A percentile compares a stretch with the other conserved stretches of the same genome.
Conservation (phyloP, 2,888 invertebrate species). For the Arenicola marina region DNA sequence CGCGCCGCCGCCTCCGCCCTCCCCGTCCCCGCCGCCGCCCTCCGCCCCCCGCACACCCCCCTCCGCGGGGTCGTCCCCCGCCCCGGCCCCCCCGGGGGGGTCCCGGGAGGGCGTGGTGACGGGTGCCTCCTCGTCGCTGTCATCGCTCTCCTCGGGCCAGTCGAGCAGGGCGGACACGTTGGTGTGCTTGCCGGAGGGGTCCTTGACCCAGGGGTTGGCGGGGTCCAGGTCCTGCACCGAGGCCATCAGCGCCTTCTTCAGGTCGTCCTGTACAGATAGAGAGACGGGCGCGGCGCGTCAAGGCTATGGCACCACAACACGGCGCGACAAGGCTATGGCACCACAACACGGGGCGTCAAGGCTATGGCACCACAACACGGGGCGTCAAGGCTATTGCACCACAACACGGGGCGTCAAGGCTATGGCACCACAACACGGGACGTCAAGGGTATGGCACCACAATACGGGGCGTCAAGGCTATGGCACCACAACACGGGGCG, state of each 20-base stretch:
- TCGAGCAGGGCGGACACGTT: conserved; percentile 66
- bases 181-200: conserved; percentile 64
- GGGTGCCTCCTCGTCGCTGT: conserved; percentile 2
- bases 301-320: too few relatives aligned
- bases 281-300: too few relatives aligned
- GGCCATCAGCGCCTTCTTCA: conserved; percentile 55
- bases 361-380: too few relatives aligned
- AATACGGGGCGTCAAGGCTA: too few relatives aligned
- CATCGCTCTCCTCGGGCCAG: conserved; percentile 68
- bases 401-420: too few relatives aligned
- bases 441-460: too few relatives aligned
- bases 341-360: too few relatives aligned
- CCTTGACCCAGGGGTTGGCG: conserved; percentile 66
- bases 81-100: background rate
- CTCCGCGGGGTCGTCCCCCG: background rate
- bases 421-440: too few relatives aligned
- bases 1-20: conserved; percentile 1
- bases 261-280: conserved; percentile 48
- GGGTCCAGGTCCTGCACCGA: conserved; percentile 63
- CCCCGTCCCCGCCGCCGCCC: background rate
- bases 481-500: too few relatives aligned
- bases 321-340: too few relatives aligned
- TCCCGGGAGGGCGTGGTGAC: background rate
- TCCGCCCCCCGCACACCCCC: conserved; percentile 8
- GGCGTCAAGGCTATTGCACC: too few relatives aligned